These are phyloP conservation scores for Echinarachnius parma DNA, from an alignment of 53 echinoderm and acorn worm genomes.

Conservation along the genomic window DNA sequence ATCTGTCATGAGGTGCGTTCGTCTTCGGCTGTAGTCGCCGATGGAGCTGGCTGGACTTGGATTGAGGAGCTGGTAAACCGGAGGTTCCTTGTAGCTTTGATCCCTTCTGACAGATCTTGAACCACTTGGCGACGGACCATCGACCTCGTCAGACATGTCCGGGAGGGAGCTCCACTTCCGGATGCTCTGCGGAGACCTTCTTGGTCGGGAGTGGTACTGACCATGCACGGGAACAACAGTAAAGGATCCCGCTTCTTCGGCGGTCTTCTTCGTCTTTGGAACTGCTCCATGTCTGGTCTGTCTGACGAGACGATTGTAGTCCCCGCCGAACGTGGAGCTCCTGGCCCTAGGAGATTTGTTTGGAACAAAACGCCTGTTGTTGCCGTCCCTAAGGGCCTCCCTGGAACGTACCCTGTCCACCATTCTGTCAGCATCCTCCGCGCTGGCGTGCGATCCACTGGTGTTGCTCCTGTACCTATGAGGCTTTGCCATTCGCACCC, in stretches of 20 bases:
- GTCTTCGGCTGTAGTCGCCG: neutral
- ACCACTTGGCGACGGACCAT: neutral
- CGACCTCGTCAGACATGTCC: slow-evolving; percentile 38
- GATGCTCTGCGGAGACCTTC: slow-evolving; percentile 15
- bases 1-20: neutral
- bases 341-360: slow-evolving; percentile 13
- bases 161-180: slow-evolving; percentile 40
- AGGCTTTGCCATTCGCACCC: neutral
- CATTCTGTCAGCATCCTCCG: slow-evolving; percentile 1
- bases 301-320: slow-evolving; percentile 8
- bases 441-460: slow-evolving; percentile 12
- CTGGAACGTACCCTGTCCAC: slow-evolving; percentile 11
- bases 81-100: neutral
- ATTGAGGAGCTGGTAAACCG: slow-evolving; percentile 25
- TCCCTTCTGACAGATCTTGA: neutral
- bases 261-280: slow-evolving; percentile 12
- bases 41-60: slow-evolving; percentile 21
- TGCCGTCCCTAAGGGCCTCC: slow-evolving; percentile 15
- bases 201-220: slow-evolving; percentile 14
- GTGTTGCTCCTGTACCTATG: slow-evolving; percentile 35
- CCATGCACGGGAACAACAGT: slow-evolving; percentile 26
- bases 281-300: slow-evolving; percentile 10
- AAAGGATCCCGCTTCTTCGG: slow-evolving; percentile 1
- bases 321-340: neutral
- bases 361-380: slow-evolving; percentile 35